A percentile compares a stretch with the other conserved stretches of the same genome.
Conservation (phyloP, 1,140 invertebrate species). For the Drosophila lowei region DNA sequence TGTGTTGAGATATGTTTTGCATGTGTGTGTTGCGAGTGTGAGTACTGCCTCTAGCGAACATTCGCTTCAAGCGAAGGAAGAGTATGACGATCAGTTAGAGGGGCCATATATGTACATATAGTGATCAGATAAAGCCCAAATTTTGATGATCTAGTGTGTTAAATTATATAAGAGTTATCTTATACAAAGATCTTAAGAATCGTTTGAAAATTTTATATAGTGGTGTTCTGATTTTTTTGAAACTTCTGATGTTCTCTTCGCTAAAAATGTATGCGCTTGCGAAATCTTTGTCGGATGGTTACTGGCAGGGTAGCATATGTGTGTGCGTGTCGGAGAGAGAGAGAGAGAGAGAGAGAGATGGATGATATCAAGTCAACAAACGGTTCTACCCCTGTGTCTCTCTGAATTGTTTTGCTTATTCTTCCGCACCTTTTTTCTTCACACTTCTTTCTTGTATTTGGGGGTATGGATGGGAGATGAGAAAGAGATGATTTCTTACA, state of each 20-base stretch:
- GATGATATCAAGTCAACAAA: conserved; percentile 27
- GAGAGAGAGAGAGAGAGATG: neutral
- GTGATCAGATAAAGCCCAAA: no score
- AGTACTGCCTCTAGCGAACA: neutral
- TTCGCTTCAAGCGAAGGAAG: conserved; percentile 10
- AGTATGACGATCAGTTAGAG: neutral
- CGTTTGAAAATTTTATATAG: no score
- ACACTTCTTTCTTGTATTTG: conserved; percentile 10
- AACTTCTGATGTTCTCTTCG: neutral
- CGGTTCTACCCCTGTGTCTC: no score
- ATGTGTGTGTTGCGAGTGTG: conserved; percentile 17
- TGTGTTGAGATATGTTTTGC: conserved; percentile 25
- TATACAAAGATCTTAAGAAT: no score
- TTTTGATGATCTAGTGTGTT: no score
- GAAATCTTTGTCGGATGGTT: neutral
- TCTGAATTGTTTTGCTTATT: conserved; percentile 38
- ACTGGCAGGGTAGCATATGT: no score
- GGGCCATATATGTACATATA: no score
- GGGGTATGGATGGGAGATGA: neutral
- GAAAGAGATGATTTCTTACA: conserved; percentile 13
- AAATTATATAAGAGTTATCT: no score
- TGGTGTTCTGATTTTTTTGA: no score
- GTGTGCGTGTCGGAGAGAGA: neutral
- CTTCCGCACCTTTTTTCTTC: conserved; percentile 1
- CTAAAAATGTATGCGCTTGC: neutral